Percentiles rank a stretch among this genome's conserved stretches.
Evolutionary conservation across 2,888 invertebrate genomes (phyloP).

Genomic region (Mythimna vitellina): DNA sequence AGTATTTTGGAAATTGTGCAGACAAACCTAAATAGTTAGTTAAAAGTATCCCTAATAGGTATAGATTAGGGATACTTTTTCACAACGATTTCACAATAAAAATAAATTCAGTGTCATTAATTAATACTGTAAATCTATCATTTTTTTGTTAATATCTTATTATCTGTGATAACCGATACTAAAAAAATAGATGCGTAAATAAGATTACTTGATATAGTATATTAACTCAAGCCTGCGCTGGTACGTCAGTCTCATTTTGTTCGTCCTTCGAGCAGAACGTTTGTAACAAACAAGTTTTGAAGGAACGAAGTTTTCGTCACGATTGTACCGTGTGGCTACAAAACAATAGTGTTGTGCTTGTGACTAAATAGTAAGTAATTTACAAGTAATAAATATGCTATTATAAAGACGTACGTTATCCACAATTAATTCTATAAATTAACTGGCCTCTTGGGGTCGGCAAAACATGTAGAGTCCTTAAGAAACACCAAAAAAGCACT

Average conservation of each 20-base stretch:
- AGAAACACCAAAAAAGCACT: too few relatives aligned
- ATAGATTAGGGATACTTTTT: not conserved
- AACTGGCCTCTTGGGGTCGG: too few relatives aligned
- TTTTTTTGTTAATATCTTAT: not conserved
- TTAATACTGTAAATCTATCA: not conserved
- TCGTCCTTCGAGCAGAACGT: slow-evolving; percentile 30
- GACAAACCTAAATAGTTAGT: too few relatives aligned
- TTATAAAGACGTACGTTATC: not conserved
- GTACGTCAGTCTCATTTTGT: slow-evolving; percentile 24
- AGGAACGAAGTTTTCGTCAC: slow-evolving; percentile 6
- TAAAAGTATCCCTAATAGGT: too few relatives aligned
- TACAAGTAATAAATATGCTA: not conserved
- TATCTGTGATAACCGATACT: not conserved
- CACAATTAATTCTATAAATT: too few relatives aligned
- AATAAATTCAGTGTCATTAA: not conserved
- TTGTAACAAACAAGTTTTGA: not conserved
- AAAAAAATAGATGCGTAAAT: not conserved
- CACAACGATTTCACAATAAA: not conserved
- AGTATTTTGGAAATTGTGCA: not conserved
- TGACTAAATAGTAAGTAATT: slow-evolving; percentile 50
- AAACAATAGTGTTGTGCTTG: slow-evolving; percentile 23
- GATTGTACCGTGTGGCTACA: slow-evolving; percentile 1
- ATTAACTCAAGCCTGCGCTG: not conserved
- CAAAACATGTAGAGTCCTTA: too few relatives aligned
- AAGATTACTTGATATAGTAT: slow-evolving; percentile 23